These are phyloP conservation scores for Coilia nasus DNA, from an alignment of 2,797 vertebrate genomes.

Conservation along the genomic window DNA sequence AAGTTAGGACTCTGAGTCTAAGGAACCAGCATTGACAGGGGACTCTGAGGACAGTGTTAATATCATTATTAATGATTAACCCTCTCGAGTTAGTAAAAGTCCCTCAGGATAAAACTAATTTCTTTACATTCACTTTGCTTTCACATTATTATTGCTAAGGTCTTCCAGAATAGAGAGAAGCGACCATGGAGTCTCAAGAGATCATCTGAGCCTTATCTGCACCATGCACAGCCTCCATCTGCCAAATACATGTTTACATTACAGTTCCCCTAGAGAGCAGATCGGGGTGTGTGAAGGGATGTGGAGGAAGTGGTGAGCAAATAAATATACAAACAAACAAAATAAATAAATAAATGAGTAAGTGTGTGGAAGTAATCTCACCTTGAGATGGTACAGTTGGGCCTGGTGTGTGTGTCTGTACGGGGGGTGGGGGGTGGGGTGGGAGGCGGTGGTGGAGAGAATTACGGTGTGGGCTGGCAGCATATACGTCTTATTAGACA, in stretches of 20 bases:
- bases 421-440: neutral
- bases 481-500: conserved; percentile 63
- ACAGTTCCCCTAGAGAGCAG: neutral
- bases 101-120: too few species aligned
- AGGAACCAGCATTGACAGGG: too few species aligned
- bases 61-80: too few species aligned
- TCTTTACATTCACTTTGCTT: too few species aligned
- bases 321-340: neutral
- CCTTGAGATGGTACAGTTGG: neutral
- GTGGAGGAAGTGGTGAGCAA: neutral
- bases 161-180: too few species aligned
- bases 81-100: too few species aligned
- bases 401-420: neutral
- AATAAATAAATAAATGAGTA: neutral
- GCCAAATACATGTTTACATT: conserved; percentile 16
- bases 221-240: neutral
- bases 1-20: too few species aligned
- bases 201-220: neutral
- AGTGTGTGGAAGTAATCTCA: neutral
- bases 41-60: too few species aligned
- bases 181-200: neutral
- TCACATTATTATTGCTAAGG: too few species aligned
- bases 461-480: conserved; percentile 41
- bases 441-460: conserved; percentile 42
- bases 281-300: neutral